Base-by-base conservation (phyloP, 2,888 invertebrate genomes). In the Tribolium freemani region DNA sequence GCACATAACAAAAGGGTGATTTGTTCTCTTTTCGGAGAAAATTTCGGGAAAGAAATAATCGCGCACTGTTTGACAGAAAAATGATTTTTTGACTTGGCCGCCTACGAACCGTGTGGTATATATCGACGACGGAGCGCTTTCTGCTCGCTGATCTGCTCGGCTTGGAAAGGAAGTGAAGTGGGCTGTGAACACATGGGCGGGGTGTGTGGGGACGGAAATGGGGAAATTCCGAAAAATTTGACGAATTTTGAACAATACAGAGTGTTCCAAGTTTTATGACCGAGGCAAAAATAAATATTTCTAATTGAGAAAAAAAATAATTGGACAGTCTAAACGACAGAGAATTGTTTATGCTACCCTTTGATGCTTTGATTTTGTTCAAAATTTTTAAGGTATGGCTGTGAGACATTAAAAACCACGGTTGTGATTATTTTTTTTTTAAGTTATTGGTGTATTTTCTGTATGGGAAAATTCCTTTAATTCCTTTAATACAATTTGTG, bases 21-120 rank as follows among this genome's bases (percentile, higher is more conserved):
- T 44, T 44, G 16, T 26, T 26, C 44, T 53, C 57, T 56, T 21
- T 10, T 46, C 5, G 11, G 16, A 38, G 57, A 13, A 11, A 54
- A 67, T 61, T 71, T 71, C 11, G 2, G 2, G 10, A 50, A 66
- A 50, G 38, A 10, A 51, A 50, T 20, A 26, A 54, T 9, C 50
- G 71, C 45, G 38, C 53, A 69, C 71, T 69, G 71, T 73, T 72
- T 78, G 76, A 77, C 76, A 26, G 26, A 26, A 26, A 26, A 26
- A 26, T 26, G 26, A 11, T 56, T 66, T 71, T 71, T 44, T 13
- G 38, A 46, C 56, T 67, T 16, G n/a, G 21, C 45, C 57, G 56
- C 70, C 63, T 50, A 50, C 63, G 58, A 54, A 21, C 21, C 51
- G 57, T 38, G 10, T 26, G 16, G 8, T 48, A 9, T 10, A 8